Evolutionary conservation across 2,113 vertebrate genomes (phyloP).

Genomic region (Thermophis baileyi): DNA sequence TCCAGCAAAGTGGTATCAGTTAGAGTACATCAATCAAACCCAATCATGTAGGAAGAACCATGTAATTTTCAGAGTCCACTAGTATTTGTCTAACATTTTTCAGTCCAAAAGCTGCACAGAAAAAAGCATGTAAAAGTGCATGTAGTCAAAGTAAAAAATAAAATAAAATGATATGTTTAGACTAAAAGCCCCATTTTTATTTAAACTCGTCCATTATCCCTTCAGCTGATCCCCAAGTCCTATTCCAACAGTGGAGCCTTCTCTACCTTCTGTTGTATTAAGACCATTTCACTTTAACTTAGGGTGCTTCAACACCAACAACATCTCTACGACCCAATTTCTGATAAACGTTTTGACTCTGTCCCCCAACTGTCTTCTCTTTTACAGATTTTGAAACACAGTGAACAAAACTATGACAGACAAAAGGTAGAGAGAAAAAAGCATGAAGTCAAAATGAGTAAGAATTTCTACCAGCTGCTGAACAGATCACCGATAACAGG

Average conservation of each 20-base stretch:
- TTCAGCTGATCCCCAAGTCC: neutral
- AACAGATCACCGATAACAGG: neutral
- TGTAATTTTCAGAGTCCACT: neutral
- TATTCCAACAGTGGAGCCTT: neutral
- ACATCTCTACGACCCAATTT: neutral
- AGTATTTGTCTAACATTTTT: neutral
- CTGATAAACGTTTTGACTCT: neutral
- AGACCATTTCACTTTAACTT: neutral
- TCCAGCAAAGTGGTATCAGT: neutral
- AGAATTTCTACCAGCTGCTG: neutral
- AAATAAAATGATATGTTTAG: neutral
- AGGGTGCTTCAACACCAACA: neutral
- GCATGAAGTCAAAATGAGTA: neutral
- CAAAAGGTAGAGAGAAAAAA: neutral
- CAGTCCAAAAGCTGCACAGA: neutral
- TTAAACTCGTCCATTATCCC: neutral
- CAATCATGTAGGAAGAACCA: neutral
- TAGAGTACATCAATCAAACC: neutral
- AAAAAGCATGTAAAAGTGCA: neutral
- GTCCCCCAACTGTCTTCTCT: neutral
- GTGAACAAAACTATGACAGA: neutral
- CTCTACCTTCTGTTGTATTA: neutral
- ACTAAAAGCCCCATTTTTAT: neutral
- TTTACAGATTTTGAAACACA: neutral
- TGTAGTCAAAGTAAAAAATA: neutral